phyloP scores from a whole-genome alignment of 2,113 vertebrate genomes.

The Charina bottae region DNA sequence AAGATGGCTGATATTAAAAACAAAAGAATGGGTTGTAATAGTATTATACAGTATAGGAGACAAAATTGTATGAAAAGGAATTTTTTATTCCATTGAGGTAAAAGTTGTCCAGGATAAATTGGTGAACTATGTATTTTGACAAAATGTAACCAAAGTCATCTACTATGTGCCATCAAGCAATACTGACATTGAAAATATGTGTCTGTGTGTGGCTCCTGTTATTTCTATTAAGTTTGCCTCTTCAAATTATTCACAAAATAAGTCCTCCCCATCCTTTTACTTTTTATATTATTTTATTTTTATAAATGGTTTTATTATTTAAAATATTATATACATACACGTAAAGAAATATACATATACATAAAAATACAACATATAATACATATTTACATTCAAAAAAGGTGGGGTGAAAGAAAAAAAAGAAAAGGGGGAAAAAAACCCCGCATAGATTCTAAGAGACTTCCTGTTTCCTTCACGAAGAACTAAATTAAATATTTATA shows the following conservation, averaged over 20 bases:
- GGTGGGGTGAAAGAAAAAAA: no score
- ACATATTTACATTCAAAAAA: no score
- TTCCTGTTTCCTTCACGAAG: no score
- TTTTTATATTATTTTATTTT: no score
- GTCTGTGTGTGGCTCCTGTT: neutral
- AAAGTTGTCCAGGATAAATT: neutral
- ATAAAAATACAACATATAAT: no score
- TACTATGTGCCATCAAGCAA: neutral
- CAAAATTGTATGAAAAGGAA: neutral
- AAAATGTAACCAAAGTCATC: neutral
- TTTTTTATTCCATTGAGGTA: neutral
- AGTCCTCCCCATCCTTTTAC: neutral
- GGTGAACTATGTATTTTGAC: neutral
- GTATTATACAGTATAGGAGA: neutral
- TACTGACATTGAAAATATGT: neutral
- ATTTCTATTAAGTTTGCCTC: neutral
- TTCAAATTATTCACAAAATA: neutral
- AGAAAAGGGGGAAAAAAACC: no score
- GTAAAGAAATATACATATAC: no score
- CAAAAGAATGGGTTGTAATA: neutral
- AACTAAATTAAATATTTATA: no score
- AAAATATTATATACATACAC: no score
- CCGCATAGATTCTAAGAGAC: no score
- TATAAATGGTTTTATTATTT: no score
- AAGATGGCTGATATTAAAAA: slow-evolving; percentile 33